phyloP scores from a whole-genome alignment of 2,888 invertebrate species.

The Polymixis flavicincta region DNA sequence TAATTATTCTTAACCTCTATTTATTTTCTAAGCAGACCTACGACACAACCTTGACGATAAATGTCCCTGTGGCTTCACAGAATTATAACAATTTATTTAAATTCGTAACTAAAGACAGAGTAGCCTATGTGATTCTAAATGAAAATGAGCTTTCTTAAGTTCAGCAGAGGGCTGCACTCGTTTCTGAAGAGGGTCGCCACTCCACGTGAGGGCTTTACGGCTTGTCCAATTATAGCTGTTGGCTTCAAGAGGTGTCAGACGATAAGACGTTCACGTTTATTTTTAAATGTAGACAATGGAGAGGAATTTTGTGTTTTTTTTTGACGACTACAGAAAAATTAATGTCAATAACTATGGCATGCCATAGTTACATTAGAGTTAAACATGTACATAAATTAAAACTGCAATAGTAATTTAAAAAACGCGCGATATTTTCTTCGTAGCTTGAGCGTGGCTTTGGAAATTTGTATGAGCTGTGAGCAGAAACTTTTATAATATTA shows the following conservation, averaged over 20 bases:
- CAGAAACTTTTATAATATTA: not conserved
- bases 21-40: constrained; percentile 17
- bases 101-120: constrained; percentile 13
- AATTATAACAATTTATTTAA: constrained; percentile 8
- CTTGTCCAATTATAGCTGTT: constrained; percentile 87
- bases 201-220: constrained; percentile 81
- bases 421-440: not conserved
- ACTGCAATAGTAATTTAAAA: not conserved
- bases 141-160: constrained; percentile 77
- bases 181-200: constrained; percentile 85
- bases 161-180: constrained; percentile 76
- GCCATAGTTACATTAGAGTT: constrained; percentile 7
- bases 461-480: not conserved
- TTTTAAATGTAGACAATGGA: constrained; percentile 39
- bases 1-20: constrained; percentile 2
- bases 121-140: constrained; percentile 68
- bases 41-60: not conserved
- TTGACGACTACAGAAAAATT: not conserved
- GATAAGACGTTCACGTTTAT: constrained; percentile 42
- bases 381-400: constrained; percentile 12
- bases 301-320: not conserved
- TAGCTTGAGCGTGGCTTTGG: not conserved
- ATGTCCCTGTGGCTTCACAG: not conserved
- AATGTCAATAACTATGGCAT: not conserved
- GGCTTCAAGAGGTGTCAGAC: constrained; percentile 77